A percentile compares a stretch with the other conserved stretches of the same genome.
phyloP scores from a whole-genome alignment of 2,113 vertebrate genomes.

The Coptodon bakossiorum region DNA sequence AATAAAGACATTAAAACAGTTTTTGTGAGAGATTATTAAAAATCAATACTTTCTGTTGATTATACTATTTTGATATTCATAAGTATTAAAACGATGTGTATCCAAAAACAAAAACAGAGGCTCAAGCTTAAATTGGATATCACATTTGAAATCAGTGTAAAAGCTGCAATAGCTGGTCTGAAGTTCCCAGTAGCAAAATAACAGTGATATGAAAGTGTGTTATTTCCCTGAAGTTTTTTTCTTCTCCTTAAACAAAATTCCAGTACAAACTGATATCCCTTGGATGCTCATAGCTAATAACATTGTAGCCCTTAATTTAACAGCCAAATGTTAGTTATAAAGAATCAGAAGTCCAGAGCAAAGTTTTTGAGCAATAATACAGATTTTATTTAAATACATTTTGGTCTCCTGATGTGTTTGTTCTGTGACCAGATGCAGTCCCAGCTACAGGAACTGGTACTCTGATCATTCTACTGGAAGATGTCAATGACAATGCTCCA shows the following conservation, averaged over 20 bases:
- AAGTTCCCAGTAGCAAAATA: background rate
- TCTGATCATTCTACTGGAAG: conserved; percentile 52
- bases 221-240: background rate
- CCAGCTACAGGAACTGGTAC: conserved; percentile 69
- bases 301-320: background rate
- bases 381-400: background rate
- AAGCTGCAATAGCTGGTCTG: background rate
- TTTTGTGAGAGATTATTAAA: background rate
- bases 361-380: background rate
- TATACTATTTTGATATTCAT: background rate
- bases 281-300: background rate
- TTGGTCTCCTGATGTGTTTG: background rate
- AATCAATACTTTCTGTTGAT: background rate
- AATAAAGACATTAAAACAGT: background rate
- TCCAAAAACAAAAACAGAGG: background rate
- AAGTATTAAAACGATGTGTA: background rate
- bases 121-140: background rate
- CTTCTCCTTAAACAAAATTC: background rate
- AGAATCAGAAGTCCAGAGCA: background rate
- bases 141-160: background rate
- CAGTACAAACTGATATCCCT: background rate
- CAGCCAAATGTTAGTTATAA: background rate
- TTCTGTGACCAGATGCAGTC: conserved; percentile 23
- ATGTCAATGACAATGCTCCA: conserved; percentile 68
- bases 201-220: background rate